Base-by-base conservation (phyloP, 1,140 invertebrate species). In the Danaus plexippus region DNA sequence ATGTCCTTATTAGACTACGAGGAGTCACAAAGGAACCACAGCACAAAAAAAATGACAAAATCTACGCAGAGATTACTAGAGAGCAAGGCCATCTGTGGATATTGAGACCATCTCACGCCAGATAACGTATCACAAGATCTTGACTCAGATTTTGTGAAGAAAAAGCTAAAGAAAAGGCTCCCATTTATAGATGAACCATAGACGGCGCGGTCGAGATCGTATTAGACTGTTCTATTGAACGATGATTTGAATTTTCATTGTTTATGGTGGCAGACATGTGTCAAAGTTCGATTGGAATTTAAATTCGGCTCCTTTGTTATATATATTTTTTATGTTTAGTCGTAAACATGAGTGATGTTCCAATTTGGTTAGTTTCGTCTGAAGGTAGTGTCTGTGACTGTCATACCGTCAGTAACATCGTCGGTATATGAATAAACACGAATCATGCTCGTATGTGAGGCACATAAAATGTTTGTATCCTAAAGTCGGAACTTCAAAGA, bases 221-320 rank as follows among this genome's bases (percentile, higher is more conserved):
- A 86, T 86, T 86, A 86, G 74, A 73, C 71, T 71, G 71, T 76
- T 75, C 72, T 75, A 77, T 67, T 58, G 71, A 67, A 82, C 75
- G 75, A 85, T 84, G 84, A 85, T 87, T 87, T 81, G 84, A 85
- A 84, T 85, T 87, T 85, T 78, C 73, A 87, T 87, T 87, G 83
- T 87, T 85, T 87, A 82, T 87, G 81, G 83, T 85, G 83, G 83
- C 83, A 87, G 83, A 87, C 83, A 87, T 87, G 81, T 87, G 83
- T 87, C 83, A 87, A 85, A 87, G 83, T 87, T 87, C 83, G 81
- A 87, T 87, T 82, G 80, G 83, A 85, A 87, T 87, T 87, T 82
- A 85, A 82, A 87, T 85, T 87, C 83, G 83, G 83, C 80, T 80
- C 71, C 81, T 87, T 87, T 87, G 83, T 87, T 85, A 79, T 85